Base-by-base conservation (phyloP, 2,113 vertebrate genomes). In the Mus pahari region DNA sequence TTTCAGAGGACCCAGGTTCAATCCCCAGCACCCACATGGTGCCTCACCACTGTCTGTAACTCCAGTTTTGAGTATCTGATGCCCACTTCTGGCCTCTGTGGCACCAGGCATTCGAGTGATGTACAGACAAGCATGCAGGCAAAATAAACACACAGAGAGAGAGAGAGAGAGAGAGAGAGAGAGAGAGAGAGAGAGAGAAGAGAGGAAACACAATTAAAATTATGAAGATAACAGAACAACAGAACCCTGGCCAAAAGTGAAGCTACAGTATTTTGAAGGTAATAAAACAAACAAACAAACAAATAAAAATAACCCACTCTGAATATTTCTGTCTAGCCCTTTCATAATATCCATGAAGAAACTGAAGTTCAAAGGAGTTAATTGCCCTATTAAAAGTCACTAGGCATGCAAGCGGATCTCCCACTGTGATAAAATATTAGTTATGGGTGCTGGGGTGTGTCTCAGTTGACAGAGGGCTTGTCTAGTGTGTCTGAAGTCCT, bases 371-470 rank as follows among this genome's bases (percentile, higher is more conserved):
- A 74, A 53, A 71, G 62, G 84, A 70, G 16, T 82, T 83, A 84
- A 71, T 3, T 79, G 70, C 70, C 78, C 86, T 94, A 62, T 92
- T 53, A 81, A 86, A 93, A 96, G 79, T 75, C 71, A 91, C 2
- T 5, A 90, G 24, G 50, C 33, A 55, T 73, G 36, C 73, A 91
- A 89, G 50, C 66, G 87, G 60, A 82, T 82, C 17, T 75, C 70
- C 17, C 16, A 75, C 1, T 45, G 53, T 75, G 53, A 45, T 75
- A 53, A 60, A 89, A 45, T 74, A 75, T 4, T 73, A 55, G 4
- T 5, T 58, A 55, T 55, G 14, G 42, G 5, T 66, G 53, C 8
- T 48, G 13, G 60, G n/a, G 8, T 64, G 22, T 36, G n/a, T 22
- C 45, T 87, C 22, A n/a, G 45, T 24, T 71, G 20, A 48, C 24